These are phyloP conservation scores for Agriopis aurantiaria DNA, from an alignment of 2,888 invertebrate species.

Conservation along the genomic window DNA sequence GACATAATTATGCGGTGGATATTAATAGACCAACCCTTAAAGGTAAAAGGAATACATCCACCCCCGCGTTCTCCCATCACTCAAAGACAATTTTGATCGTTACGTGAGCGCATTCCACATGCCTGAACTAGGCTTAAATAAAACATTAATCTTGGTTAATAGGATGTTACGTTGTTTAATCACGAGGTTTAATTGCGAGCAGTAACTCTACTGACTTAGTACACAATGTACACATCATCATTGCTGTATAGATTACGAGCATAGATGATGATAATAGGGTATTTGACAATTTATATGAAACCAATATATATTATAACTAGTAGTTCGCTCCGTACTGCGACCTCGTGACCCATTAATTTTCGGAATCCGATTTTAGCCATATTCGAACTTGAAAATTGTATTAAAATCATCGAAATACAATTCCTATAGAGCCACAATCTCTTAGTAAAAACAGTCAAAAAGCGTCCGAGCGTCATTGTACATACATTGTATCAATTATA, in stretches of 20 bases:
- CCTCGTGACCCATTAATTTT: too few species aligned
- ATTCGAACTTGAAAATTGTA: too few species aligned
- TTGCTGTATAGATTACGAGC: neutral
- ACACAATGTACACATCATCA: neutral
- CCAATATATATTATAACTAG: too few species aligned
- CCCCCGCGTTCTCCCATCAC: constrained; percentile 3
- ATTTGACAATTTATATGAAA: too few species aligned
- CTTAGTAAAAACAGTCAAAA: too few species aligned
- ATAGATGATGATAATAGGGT: neutral
- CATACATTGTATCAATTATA: too few species aligned
- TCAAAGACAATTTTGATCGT: constrained; percentile 46
- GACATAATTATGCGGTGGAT: neutral
- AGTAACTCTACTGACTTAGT: constrained; percentile 18
- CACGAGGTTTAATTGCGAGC: constrained; percentile 20
- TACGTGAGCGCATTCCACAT: constrained; percentile 47
- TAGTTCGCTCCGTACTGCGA: too few species aligned
- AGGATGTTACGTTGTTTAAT: constrained; percentile 50
- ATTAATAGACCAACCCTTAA: constrained; percentile 5
- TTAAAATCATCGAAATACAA: too few species aligned
- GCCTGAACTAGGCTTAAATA: constrained; percentile 51
- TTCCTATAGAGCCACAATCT: too few species aligned
- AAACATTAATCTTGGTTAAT: constrained; percentile 66
- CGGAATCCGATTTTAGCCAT: too few species aligned
- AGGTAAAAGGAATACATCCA: constrained; percentile 20
- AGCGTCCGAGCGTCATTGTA: too few species aligned